Percentiles rank a stretch among this genome's conserved stretches.
phyloP scores from a whole-genome alignment of 1,140 invertebrate species.

The Camponotus vicinus region DNA sequence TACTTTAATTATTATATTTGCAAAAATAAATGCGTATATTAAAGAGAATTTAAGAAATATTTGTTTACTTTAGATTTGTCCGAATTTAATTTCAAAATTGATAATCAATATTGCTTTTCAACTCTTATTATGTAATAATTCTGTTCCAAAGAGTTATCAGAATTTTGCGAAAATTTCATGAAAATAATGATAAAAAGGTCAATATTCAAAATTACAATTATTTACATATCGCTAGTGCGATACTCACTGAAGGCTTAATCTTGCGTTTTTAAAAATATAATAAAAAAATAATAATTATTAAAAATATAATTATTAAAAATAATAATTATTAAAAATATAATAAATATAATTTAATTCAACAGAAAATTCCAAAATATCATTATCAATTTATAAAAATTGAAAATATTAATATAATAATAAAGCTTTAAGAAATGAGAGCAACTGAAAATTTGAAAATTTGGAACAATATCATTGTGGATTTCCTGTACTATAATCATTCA shows the following conservation, averaged over 20 bases:
- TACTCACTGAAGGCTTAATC: too few species aligned
- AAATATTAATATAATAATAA: background rate
- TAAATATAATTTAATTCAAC: background rate
- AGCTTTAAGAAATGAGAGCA: background rate
- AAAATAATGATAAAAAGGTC: background rate
- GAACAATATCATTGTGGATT: constrained; percentile 9
- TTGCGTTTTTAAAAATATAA: background rate
- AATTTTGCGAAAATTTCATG: too few species aligned
- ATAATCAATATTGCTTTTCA: background rate
- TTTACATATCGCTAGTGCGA: too few species aligned
- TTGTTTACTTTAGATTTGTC: background rate
- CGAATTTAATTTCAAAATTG: background rate
- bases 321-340: background rate
- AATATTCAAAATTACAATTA: too few species aligned
- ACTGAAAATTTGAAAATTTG: background rate
- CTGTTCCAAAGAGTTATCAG: background rate
- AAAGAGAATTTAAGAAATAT: background rate
- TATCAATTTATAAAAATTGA: background rate
- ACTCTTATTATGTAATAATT: background rate
- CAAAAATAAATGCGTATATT: background rate
- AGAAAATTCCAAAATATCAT: background rate
- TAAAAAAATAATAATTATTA: background rate
- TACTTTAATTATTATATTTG: background rate
- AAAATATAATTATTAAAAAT: background rate
- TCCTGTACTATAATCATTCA: background rate